phyloP scores from a whole-genome alignment of 1,140 invertebrate species.

The Drosophila ogumai region DNA sequence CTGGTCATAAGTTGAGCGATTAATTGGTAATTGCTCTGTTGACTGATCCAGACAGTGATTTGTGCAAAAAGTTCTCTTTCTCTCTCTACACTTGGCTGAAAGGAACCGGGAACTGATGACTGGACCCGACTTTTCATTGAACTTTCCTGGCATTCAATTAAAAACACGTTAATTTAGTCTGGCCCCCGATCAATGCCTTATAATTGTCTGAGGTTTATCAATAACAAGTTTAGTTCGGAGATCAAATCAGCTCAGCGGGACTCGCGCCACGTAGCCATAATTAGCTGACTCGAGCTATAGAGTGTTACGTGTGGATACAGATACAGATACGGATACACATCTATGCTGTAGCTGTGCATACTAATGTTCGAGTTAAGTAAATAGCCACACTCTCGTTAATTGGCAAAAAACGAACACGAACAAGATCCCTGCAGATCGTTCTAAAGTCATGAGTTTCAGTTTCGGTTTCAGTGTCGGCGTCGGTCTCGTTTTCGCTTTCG shows the following conservation, averaged over 20 bases:
- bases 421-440: slow-evolving; percentile 35
- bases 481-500: slow-evolving; percentile 11
- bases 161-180: slow-evolving; percentile 61
- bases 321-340: slow-evolving; percentile 14
- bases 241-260: slow-evolving; percentile 32
- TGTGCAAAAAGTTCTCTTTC: background rate
- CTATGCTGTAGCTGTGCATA: slow-evolving; percentile 27
- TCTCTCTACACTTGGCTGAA: background rate
- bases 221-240: slow-evolving; percentile 52
- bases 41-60: slow-evolving; percentile 10
- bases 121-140: slow-evolving; percentile 64
- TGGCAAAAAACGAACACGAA: slow-evolving; percentile 45
- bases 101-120: slow-evolving; percentile 17
- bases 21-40: slow-evolving; percentile 15
- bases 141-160: slow-evolving; percentile 61
- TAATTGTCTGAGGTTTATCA: slow-evolving; percentile 64
- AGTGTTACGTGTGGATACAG: slow-evolving; percentile 26
- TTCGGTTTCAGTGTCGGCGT: background rate
- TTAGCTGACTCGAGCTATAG: slow-evolving; percentile 45
- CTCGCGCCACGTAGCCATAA: slow-evolving; percentile 49
- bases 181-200: slow-evolving; percentile 61
- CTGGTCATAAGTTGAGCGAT: slow-evolving; percentile 22
- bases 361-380: slow-evolving; percentile 59
- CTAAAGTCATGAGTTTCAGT: slow-evolving; percentile 26
- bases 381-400: slow-evolving; percentile 65